These are phyloP conservation scores for Salminus brasiliensis DNA, from an alignment of 2,113 vertebrate species.

Conservation along the genomic window DNA sequence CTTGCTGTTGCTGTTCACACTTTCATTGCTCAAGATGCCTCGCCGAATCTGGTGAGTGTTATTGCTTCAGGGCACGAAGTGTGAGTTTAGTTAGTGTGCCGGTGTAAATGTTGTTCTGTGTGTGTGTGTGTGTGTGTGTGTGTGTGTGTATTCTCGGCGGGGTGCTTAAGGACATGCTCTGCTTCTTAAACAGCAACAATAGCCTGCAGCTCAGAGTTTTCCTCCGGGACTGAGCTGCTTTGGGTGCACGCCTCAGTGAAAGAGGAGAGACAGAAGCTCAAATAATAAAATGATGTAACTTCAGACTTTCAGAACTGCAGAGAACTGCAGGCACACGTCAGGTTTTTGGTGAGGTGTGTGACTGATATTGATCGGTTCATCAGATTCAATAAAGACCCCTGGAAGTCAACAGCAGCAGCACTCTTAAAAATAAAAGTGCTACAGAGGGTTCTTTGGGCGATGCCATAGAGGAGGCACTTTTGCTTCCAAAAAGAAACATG, in stretches of 20 bases:
- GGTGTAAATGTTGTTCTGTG: background rate
- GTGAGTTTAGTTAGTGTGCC: background rate
- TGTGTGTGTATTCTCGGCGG: background rate
- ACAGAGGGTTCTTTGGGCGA: too few species aligned
- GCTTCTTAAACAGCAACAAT: background rate
- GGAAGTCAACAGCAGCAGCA: too few species aligned
- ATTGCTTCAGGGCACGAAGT: background rate
- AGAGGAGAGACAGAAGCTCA: background rate
- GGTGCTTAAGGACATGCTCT: background rate
- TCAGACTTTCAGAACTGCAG: too few species aligned
- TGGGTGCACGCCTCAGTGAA: background rate
- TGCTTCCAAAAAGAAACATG: too few species aligned
- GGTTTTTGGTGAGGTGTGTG: too few species aligned
- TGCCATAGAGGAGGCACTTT: too few species aligned
- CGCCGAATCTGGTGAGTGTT: slow-evolving; percentile 61
- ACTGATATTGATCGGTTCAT: too few species aligned
- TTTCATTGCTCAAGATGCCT: slow-evolving; percentile 50
- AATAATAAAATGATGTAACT: background rate
- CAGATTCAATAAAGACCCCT: too few species aligned
- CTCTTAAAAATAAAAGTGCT: too few species aligned
- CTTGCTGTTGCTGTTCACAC: slow-evolving; percentile 33
- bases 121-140: slow-evolving; percentile 10
- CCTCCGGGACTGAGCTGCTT: background rate
- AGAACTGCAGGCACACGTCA: too few species aligned
- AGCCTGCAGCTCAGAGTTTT: background rate